Base-by-base conservation (phyloP, 1,140 invertebrate genomes). In the Hycleus phaleratus region DNA sequence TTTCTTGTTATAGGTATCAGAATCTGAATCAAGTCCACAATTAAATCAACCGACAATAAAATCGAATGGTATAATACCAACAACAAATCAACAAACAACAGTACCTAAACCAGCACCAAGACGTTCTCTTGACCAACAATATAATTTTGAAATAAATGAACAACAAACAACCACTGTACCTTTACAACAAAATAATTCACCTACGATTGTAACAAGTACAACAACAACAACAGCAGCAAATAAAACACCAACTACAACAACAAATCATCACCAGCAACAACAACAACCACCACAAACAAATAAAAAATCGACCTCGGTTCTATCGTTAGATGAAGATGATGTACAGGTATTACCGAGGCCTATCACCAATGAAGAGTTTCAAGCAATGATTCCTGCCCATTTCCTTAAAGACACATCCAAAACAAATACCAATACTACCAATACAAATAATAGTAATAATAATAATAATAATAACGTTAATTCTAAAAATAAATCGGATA, bases 311-410 rank as follows among this genome's bases (percentile, higher is more conserved):
- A 69, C 68, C 38, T 66, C 69, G 47, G 67, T 60, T 43, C 65
- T 67, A 26, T 68, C 70, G 39, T 51, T 70, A 47, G 73, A 74
- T 18, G 65, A 62, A 46, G 72, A 73, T 49, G 73, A 74, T 66
- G 64, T 65, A 64, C 73, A 74, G 73, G 73, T 73, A 74, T 83
- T 86, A 74, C 80, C 86, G 74, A 84, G 87, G 75, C 87, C 88
- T 69, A 85, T 91, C 77, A 92, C 88, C 76, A 92, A 87, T 79
- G 89, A 91, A 79, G 88, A 92, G 77, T 92, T 93, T 82, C 87
- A 91, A 84, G 88, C 90, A 74, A 90, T 94, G 89, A 93, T 93
- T 68, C 90, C 91, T 66, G 84, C 87, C 71, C 89, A 90, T 78
- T 92, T 93, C 82, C 83, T 90, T 60, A 79, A 72, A 56, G 66